Conservation (phyloP, 2,113 vertebrate genomes). For the Pristiophorus japonicus region DNA sequence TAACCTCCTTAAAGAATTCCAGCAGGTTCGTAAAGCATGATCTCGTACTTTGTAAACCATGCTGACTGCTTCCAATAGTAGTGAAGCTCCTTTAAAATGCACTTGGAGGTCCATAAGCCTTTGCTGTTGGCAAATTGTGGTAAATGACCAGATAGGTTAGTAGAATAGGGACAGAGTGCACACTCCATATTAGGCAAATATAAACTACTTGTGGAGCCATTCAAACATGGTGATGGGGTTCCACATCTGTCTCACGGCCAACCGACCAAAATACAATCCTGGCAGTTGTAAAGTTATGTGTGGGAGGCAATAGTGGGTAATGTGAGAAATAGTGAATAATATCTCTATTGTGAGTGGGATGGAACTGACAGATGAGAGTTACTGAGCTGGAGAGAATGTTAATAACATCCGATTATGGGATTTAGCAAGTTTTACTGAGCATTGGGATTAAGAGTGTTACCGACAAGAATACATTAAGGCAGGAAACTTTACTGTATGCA, state of each 20-base stretch:
- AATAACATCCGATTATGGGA: too few species aligned
- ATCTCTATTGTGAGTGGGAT: too few species aligned
- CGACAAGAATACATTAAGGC: too few species aligned
- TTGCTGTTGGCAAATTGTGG: not conserved
- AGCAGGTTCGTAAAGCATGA: not conserved
- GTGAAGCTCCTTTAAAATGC: not conserved
- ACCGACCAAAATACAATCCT: not conserved
- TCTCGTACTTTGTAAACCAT: not conserved
- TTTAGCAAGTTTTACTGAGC: too few species aligned
- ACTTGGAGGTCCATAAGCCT: not conserved
- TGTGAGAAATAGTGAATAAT: too few species aligned
- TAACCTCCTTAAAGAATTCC: not conserved
- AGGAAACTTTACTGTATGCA: too few species aligned
- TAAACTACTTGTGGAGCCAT: not conserved
- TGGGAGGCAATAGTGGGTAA: too few species aligned
- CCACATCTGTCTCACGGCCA: not conserved
- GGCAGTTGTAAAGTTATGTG: not conserved
- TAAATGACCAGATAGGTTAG: not conserved
- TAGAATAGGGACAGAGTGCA: not conserved
- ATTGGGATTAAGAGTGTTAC: too few species aligned
- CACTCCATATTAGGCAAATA: too few species aligned
- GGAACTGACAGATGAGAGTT: too few species aligned
- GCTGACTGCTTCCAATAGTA: not conserved
- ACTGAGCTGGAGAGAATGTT: too few species aligned
- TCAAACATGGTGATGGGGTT: not conserved